A percentile compares a stretch with the other conserved stretches of the same genome.
These are phyloP conservation scores for Eretmochelys imbricata DNA, from an alignment of 2,113 vertebrate genomes.

Conservation along the genomic window DNA sequence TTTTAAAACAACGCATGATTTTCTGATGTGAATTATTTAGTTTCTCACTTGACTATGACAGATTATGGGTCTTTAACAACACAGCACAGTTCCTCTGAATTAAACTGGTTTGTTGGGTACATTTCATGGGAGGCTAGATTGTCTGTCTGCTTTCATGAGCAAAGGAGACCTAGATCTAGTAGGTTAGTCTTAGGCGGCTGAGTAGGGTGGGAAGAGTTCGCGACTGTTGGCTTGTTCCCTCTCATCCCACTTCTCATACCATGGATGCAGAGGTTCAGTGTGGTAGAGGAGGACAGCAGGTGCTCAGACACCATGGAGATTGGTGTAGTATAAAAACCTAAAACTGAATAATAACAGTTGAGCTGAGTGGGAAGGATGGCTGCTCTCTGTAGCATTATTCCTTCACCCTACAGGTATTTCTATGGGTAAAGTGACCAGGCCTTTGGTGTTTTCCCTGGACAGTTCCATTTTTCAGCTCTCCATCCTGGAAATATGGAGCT, in stretches of 20 bases:
- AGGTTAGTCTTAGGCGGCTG: neutral
- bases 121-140: neutral
- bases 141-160: neutral
- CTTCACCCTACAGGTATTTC: neutral
- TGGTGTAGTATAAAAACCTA: neutral
- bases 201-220: neutral
- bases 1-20: neutral
- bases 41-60: neutral
- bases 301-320: neutral
- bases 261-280: neutral
- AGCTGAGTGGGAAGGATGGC: neutral
- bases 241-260: neutral
- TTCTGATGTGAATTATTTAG: neutral
- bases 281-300: neutral
- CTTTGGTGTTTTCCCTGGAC: neutral
- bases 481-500: neutral
- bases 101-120: neutral
- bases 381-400: neutral
- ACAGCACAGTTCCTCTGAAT: neutral
- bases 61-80: neutral
- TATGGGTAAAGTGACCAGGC: neutral
- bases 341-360: neutral
- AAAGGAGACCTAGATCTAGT: neutral
- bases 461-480: neutral
- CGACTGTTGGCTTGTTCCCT: neutral